These are phyloP conservation scores for Dipodomys spectabilis DNA, from an alignment of 2,113 vertebrate species.

Conservation along the genomic window DNA sequence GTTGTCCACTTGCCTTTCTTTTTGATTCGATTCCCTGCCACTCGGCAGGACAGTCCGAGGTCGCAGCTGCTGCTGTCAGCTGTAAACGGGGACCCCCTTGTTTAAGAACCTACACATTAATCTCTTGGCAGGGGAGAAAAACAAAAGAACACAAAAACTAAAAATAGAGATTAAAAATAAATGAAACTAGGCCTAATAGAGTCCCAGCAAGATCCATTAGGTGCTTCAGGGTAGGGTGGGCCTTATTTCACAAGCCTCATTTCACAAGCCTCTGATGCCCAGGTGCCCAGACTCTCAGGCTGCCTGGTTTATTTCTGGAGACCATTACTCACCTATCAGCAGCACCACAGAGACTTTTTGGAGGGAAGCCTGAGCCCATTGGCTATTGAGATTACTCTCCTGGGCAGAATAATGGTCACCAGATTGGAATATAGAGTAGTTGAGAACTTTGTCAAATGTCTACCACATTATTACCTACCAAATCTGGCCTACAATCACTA, in stretches of 20 bases:
- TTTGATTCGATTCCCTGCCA: constrained; percentile 90
- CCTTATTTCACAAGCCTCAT: neutral
- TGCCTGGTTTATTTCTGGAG: constrained; percentile 25
- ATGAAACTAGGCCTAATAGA: constrained; percentile 16
- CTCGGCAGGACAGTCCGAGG: constrained; percentile 84
- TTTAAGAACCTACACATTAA: constrained; percentile 84
- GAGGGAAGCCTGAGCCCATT: neutral
- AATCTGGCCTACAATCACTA: neutral
- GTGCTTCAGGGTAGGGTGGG: neutral
- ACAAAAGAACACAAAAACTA: constrained; percentile 9
- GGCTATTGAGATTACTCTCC: neutral
- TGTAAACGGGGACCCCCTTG: constrained; percentile 85
- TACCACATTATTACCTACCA: neutral
- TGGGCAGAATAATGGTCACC: fast-evolving
- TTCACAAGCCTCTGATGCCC: neutral
- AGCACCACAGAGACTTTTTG: neutral
- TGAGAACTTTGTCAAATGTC: neutral
- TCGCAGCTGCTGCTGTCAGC: constrained; percentile 89
- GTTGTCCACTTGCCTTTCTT: constrained; percentile 87
- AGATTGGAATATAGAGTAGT: neutral
- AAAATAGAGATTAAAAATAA: neutral
- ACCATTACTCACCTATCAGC: neutral
- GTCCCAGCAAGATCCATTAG: neutral
- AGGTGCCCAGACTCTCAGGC: neutral
- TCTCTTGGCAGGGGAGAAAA: constrained; percentile 66